A percentile compares a stretch with the other conserved stretches of the same genome.
phyloP scores from a whole-genome alignment of 2,888 invertebrate species.

The Aelia acuminata region DNA sequence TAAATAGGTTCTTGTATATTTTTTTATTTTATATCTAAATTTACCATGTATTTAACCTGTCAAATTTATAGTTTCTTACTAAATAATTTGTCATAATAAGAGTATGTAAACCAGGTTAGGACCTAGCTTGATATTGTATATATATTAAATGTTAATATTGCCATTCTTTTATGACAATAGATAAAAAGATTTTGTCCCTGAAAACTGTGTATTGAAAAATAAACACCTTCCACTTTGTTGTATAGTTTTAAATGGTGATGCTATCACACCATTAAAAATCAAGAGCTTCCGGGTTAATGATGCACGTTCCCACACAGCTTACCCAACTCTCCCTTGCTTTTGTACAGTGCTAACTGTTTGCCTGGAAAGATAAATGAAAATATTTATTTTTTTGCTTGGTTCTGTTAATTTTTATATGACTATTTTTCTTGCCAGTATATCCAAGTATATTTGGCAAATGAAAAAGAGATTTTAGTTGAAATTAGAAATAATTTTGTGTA shows the following conservation, averaged over 20 bases:
- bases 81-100: conserved; percentile 13
- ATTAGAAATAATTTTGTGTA: conserved; percentile 32
- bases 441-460: background rate
- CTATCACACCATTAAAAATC: conserved; percentile 63
- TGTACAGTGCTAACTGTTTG: conserved; percentile 43
- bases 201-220: background rate
- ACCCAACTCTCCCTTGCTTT: conserved; percentile 1
- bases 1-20: background rate
- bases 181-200: background rate
- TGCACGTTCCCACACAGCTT: conserved; percentile 43
- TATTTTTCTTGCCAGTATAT: conserved; percentile 39
- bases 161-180: conserved; percentile 16
- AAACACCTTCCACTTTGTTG: conserved; percentile 52
- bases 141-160: conserved; percentile 35
- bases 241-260: conserved; percentile 57
- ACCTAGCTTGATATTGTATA: conserved; percentile 4
- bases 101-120: background rate
- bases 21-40: background rate
- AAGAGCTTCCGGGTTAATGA: conserved; percentile 64
- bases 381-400: conserved; percentile 19
- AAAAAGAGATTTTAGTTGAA: conserved; percentile 41
- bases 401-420: background rate
- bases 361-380: conserved; percentile 8
- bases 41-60: background rate
- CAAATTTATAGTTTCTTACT: background rate